A percentile compares a stretch with the other conserved stretches of the same genome.
phyloP scores from a whole-genome alignment of 2,888 invertebrate species.

The Cryptocephalus primarius region DNA sequence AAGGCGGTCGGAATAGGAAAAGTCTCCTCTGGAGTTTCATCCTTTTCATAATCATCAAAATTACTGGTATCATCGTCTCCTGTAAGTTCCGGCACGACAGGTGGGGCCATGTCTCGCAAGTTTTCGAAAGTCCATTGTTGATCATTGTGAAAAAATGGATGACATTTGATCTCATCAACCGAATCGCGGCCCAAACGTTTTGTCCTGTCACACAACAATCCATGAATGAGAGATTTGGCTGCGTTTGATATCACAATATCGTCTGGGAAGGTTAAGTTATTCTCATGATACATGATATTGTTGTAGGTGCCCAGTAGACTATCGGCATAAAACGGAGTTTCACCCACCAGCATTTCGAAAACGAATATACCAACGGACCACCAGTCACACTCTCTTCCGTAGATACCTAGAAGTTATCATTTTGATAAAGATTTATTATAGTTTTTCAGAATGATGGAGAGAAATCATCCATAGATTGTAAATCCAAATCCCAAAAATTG shows the following conservation, averaged over 20 bases:
- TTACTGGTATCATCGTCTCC: conserved; percentile 98
- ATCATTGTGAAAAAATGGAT: conserved; percentile 93
- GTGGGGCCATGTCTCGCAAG: conserved; percentile 87
- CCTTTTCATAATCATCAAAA: conserved; percentile 95
- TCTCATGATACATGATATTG: conserved; percentile 98
- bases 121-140: conserved; percentile 98
- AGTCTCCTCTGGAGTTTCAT: conserved; percentile 83
- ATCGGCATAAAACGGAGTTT: conserved; percentile 98
- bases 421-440: neutral
- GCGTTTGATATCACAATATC: conserved; percentile 87
- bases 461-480: too few species aligned
- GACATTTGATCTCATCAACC: conserved; percentile 88
- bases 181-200: conserved; percentile 74
- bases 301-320: conserved; percentile 94
- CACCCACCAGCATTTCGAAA: conserved; percentile 97
- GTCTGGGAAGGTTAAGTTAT: conserved; percentile 88
- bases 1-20: conserved; percentile 97
- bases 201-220: conserved; percentile 77
- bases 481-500: too few species aligned
- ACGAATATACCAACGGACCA: conserved; percentile 99
- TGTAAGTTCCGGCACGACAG: conserved; percentile 89
- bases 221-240: conserved; percentile 81
- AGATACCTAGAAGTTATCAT: conserved; percentile 42
- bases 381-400: conserved; percentile 98
- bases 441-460: neutral